Conservation (phyloP, 2,888 invertebrate species). For the Alitta virens region DNA sequence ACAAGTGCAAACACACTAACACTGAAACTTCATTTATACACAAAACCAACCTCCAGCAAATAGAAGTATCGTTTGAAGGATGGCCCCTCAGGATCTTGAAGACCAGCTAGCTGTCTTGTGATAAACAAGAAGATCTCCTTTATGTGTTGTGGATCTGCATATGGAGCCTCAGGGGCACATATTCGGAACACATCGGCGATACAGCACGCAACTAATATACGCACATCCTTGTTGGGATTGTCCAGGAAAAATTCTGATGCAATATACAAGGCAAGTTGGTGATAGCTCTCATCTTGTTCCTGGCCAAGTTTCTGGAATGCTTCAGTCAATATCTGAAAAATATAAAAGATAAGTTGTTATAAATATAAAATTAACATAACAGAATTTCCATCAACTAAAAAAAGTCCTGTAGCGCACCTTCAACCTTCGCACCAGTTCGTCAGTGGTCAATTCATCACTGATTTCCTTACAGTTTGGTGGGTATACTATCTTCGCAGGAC, state of each 20-base stretch:
- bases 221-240: constrained; percentile 87
- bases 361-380: too few species aligned
- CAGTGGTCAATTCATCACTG: constrained; percentile 89
- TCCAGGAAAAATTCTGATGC: constrained; percentile 90
- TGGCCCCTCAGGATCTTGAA: constrained; percentile 94
- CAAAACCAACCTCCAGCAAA: constrained; percentile 81
- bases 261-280: constrained; percentile 79
- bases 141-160: constrained; percentile 91
- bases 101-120: constrained; percentile 86
- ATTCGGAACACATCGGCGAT: constrained; percentile 94
- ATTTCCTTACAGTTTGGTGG: constrained; percentile 92
- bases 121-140: constrained; percentile 82
- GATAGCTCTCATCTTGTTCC: constrained; percentile 76
- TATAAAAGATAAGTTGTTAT: not conserved
- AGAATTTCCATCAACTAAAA: too few species aligned
- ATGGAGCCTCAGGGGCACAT: constrained; percentile 96
- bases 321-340: constrained; percentile 65
- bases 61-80: constrained; percentile 98
- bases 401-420: constrained; percentile 66
- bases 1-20: too few species aligned
- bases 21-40: constrained; percentile 21
- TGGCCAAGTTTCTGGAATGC: constrained; percentile 91
- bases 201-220: constrained; percentile 92
- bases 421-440: constrained; percentile 89
- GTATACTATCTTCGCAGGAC: constrained; percentile 64